phyloP scores from a whole-genome alignment of 1,140 invertebrate species.

The Drosophila sulfurigaster region DNA sequence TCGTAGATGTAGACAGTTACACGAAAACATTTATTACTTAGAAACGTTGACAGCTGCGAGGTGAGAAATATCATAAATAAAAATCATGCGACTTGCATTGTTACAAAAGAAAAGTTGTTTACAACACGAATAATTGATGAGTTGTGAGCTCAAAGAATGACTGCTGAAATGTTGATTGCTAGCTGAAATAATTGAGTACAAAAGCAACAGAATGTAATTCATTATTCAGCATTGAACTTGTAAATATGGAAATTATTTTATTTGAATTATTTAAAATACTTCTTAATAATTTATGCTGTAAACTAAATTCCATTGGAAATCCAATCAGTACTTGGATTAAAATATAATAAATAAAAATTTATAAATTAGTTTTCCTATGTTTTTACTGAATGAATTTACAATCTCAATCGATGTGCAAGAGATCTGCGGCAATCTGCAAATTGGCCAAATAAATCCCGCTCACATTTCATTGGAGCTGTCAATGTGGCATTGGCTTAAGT shows the following conservation, averaged over 20 bases:
- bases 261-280: background rate
- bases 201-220: too few relatives aligned
- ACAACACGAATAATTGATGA: constrained; percentile 1
- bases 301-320: too few relatives aligned
- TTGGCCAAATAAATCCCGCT: constrained; percentile 70
- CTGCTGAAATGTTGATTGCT: too few relatives aligned
- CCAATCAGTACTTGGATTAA: too few relatives aligned
- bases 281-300: background rate
- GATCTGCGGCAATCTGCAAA: constrained; percentile 44
- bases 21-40: constrained; percentile 59
- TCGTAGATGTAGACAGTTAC: constrained; percentile 54
- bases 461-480: constrained; percentile 63
- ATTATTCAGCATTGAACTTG: too few relatives aligned
- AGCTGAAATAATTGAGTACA: too few relatives aligned
- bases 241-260: too few relatives aligned
- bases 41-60: constrained; percentile 40
- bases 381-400: background rate
- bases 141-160: background rate
- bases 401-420: background rate
- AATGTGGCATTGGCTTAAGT: constrained; percentile 54
- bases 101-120: constrained; percentile 1
- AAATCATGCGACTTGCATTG: background rate
- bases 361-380: background rate
- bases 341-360: too few relatives aligned
- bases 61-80: constrained; percentile 30